Conservation (phyloP, 2,888 invertebrate genomes). For the Torymus texanus region DNA sequence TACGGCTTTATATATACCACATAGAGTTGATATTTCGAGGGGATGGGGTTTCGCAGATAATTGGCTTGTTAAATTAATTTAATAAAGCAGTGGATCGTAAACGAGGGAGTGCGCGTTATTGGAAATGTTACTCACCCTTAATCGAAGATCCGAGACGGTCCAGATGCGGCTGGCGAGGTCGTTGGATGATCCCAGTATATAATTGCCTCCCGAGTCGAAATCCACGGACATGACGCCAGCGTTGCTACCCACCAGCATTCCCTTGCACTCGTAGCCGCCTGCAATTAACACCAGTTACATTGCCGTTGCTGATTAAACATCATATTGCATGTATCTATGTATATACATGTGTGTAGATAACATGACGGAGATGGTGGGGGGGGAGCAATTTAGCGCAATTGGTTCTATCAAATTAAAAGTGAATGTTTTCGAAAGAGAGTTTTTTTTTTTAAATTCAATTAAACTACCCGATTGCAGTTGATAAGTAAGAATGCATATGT, state of each 20-base stretch:
- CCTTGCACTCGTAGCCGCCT: slow-evolving; percentile 84
- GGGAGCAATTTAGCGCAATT: no score
- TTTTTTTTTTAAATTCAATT: no score
- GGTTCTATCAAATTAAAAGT: no score
- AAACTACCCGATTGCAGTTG: no score
- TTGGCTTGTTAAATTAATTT: no score
- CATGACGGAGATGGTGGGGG: background rate
- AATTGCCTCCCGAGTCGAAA: slow-evolving; percentile 92
- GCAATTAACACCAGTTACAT: slow-evolving; percentile 61
- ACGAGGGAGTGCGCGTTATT: background rate
- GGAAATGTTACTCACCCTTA: slow-evolving; percentile 84
- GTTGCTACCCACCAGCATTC: slow-evolving; percentile 93
- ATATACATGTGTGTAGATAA: background rate
- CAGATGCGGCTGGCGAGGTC: slow-evolving; percentile 98
- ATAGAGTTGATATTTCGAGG: no score
- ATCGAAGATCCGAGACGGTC: slow-evolving; percentile 92
- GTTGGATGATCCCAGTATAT: slow-evolving; percentile 94
- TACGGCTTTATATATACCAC: no score
- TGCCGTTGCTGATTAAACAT: slow-evolving; percentile 12
- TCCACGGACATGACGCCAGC: slow-evolving; percentile 97
- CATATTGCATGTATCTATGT: slow-evolving; percentile 12
- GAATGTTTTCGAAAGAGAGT: no score
- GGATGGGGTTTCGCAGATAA: no score
- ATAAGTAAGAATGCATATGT: no score
- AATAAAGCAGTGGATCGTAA: no score